These are phyloP conservation scores for Melanotaenia trifasciata DNA, from an alignment of 2,797 vertebrate species.

Conservation along the genomic window DNA sequence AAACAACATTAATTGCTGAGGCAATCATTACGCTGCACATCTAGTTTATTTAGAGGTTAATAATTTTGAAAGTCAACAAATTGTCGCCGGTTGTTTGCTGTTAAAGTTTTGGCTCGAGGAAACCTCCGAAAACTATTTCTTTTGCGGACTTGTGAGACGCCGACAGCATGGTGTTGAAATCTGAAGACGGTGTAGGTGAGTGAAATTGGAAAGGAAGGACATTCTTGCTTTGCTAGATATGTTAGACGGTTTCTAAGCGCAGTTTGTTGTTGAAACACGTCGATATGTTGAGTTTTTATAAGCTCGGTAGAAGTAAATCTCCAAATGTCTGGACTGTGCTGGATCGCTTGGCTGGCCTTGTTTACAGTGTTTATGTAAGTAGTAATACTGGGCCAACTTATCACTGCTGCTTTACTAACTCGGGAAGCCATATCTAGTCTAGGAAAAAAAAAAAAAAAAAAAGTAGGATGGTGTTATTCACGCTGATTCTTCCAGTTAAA, in stretches of 20 bases:
- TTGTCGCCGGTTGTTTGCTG: background rate
- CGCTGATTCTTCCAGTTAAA: background rate
- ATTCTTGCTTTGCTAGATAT: background rate
- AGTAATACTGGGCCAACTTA: background rate
- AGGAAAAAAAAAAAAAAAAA: background rate
- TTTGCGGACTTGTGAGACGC: constrained; percentile 14
- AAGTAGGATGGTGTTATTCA: background rate
- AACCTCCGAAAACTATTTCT: constrained; percentile 39
- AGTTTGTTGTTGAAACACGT: too few relatives aligned
- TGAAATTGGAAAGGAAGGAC: constrained; percentile 27
- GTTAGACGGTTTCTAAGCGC: background rate
- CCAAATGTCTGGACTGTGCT: background rate
- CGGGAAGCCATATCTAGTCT: background rate
- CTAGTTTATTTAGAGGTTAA: background rate
- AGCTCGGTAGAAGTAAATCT: background rate
- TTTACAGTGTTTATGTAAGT: constrained; percentile 40
- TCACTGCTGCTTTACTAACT: background rate
- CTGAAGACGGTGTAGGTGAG: constrained; percentile 87
- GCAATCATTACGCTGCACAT: background rate
- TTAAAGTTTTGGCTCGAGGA: constrained; percentile 30
- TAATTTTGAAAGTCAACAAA: background rate
- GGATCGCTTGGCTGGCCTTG: constrained; percentile 32
- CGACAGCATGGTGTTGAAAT: constrained; percentile 85
- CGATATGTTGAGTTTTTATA: too few relatives aligned
- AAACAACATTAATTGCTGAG: constrained; percentile 10